Evolutionary conservation across 2,888 invertebrate genomes (phyloP).

Genomic region (Spialia ferax): DNA sequence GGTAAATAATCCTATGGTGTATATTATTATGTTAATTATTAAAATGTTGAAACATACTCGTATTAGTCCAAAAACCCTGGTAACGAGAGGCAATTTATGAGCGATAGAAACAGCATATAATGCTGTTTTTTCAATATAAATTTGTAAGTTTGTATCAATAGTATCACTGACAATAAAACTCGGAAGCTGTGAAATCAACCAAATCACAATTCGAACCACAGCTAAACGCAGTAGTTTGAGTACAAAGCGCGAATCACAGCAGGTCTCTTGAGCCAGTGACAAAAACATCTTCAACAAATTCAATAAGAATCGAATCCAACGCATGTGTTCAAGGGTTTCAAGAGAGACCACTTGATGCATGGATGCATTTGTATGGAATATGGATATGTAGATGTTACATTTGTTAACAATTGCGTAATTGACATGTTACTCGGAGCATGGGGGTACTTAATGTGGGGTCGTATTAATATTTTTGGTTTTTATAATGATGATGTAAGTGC

Average conservation of each 20-base stretch:
- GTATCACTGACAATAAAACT: conserved; percentile 15
- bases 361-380: conserved; percentile 70
- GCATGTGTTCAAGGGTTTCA: conserved; percentile 81
- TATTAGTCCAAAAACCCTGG: too few relatives aligned
- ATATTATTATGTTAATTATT: too few relatives aligned
- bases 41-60: too few relatives aligned
- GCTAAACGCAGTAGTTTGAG: not conserved
- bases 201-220: conserved; percentile 15
- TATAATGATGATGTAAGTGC: not conserved
- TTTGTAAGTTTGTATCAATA: not conserved
- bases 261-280: conserved; percentile 46
- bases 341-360: conserved; percentile 62
- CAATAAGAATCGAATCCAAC: conserved; percentile 76
- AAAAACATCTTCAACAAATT: conserved; percentile 75
- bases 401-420: conserved; percentile 70
- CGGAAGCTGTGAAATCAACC: conserved; percentile 20
- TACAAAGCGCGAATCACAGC: conserved; percentile 31
- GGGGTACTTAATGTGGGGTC: conserved; percentile 69
- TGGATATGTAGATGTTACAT: conserved; percentile 56
- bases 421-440: conserved; percentile 65
- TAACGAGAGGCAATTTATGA: not conserved
- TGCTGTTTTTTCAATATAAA: not conserved
- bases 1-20: too few relatives aligned
- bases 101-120: not conserved
- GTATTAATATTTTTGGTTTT: conserved; percentile 18